phyloP scores from a whole-genome alignment of 2,888 invertebrate genomes.

The Antheraea assamensis region DNA sequence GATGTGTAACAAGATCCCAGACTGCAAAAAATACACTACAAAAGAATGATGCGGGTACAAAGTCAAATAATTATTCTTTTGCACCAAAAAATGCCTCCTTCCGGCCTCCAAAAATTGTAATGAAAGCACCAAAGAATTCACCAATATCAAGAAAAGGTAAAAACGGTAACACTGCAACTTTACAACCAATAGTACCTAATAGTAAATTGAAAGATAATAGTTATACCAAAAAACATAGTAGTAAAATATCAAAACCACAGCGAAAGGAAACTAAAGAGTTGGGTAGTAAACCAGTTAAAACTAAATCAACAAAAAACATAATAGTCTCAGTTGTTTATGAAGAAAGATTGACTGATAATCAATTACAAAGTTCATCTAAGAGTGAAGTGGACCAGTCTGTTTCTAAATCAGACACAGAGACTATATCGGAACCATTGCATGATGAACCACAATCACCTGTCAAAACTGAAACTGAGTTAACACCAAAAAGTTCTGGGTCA shows the following conservation, averaged over 20 bases:
- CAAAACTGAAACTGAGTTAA: background rate
- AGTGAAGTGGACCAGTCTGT: background rate
- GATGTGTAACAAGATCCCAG: constrained; percentile 67
- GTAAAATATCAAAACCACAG: background rate
- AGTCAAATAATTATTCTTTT: constrained; percentile 57
- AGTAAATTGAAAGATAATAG: background rate
- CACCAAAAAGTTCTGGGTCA: constrained; percentile 46
- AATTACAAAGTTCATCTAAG: background rate
- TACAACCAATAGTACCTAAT: background rate
- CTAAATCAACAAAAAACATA: background rate
- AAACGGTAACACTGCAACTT: background rate
- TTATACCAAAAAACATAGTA: background rate
- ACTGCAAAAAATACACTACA: constrained; percentile 36
- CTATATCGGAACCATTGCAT: background rate
- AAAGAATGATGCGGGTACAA: constrained; percentile 28
- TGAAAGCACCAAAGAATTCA: constrained; percentile 29
- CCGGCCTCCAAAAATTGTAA: constrained; percentile 54
- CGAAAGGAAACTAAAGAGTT: background rate
- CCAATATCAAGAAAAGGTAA: constrained; percentile 34
- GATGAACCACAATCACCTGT: background rate
- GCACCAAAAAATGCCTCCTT: constrained; percentile 81
- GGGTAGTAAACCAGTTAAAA: background rate
- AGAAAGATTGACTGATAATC: background rate
- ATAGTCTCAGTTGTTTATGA: background rate
- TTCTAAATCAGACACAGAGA: background rate